Conservation (phyloP, 2,113 vertebrate genomes). For the Polypterus bichir region DNA sequence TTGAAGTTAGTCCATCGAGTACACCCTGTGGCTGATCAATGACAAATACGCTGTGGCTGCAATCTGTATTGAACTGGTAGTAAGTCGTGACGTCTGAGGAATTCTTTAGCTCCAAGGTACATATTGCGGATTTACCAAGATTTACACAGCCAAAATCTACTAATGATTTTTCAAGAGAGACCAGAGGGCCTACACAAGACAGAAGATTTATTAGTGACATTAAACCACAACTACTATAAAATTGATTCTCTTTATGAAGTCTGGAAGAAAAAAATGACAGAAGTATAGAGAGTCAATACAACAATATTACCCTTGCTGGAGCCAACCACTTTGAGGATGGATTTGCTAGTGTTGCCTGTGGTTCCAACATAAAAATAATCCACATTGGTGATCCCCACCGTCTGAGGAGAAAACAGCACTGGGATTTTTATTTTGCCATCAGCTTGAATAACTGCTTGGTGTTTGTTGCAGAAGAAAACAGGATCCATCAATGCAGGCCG, state of each 20-base stretch:
- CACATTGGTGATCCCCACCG: constrained; percentile 49
- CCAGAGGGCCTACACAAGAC: constrained; percentile 51
- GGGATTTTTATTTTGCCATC: constrained; percentile 39
- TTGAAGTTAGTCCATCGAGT: constrained; percentile 41
- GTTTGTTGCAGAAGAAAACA: constrained; percentile 54
- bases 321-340: constrained; percentile 64
- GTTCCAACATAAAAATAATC: constrained; percentile 63
- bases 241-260: neutral
- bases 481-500: constrained; percentile 31
- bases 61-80: constrained; percentile 75
- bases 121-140: constrained; percentile 33
- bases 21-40: constrained; percentile 56
- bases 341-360: constrained; percentile 43
- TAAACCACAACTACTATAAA: neutral
- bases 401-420: constrained; percentile 57
- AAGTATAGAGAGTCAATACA: too few species aligned
- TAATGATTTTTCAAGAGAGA: constrained; percentile 47
- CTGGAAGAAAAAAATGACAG: too few species aligned
- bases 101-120: constrained; percentile 60
- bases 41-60: constrained; percentile 67
- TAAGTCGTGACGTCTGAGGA: constrained; percentile 41
- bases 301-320: constrained; percentile 57
- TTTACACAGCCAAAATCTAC: constrained; percentile 63
- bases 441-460: constrained; percentile 39
- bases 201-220: too few species aligned